phyloP scores from a whole-genome alignment of 2,797 vertebrate genomes.

The Leptodactylus fallax region DNA sequence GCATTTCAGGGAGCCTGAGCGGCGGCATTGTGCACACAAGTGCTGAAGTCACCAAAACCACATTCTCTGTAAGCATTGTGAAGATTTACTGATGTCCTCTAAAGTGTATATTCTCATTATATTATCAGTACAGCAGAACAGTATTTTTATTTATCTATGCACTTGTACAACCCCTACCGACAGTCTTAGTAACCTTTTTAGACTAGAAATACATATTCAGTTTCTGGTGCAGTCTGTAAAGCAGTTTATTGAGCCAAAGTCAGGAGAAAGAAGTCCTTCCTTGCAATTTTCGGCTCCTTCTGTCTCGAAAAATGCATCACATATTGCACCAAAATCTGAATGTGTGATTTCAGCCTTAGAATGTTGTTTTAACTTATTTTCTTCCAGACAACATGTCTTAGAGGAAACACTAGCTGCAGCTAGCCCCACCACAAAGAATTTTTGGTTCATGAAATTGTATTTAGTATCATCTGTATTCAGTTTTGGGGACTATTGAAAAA shows the following conservation, averaged over 20 bases:
- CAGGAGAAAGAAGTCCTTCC: too few species aligned
- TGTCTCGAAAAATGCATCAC: too few species aligned
- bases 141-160: too few species aligned
- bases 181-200: too few species aligned
- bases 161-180: too few species aligned
- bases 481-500: background rate
- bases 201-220: too few species aligned
- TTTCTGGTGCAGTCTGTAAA: too few species aligned
- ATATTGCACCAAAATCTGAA: too few species aligned
- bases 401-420: background rate
- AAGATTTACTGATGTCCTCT: background rate
- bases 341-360: too few species aligned
- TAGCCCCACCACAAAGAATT: background rate
- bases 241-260: too few species aligned
- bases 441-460: background rate
- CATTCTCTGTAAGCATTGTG: conserved; percentile 87
- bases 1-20: conserved; percentile 91
- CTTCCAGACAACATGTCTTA: background rate
- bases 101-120: background rate
- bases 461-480: background rate
- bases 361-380: background rate
- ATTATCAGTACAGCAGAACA: too few species aligned
- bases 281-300: too few species aligned
- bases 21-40: conserved; percentile 89
- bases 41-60: conserved; percentile 91